These are phyloP conservation scores for Meiosimyza decipiens DNA, from an alignment of 2,888 invertebrate genomes.

Conservation along the genomic window DNA sequence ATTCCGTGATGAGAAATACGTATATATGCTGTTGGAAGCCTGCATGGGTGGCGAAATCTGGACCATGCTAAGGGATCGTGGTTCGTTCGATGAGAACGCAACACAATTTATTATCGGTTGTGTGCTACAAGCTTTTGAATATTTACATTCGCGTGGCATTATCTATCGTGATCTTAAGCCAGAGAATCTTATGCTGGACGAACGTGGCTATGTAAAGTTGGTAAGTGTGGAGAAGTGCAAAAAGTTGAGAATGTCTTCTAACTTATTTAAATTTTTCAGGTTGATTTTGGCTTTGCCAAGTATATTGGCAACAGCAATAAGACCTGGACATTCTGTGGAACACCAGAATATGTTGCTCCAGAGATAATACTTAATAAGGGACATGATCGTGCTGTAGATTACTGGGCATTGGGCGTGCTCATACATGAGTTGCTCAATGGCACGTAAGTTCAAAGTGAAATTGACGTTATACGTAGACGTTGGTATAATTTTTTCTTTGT, in stretches of 20 bases:
- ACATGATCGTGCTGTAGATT: conserved; percentile 87
- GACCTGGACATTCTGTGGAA: conserved; percentile 98
- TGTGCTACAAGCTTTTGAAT: conserved; percentile 92
- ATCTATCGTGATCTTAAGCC: conserved; percentile 94
- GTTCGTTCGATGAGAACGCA: conserved; percentile 83
- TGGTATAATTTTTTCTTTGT: background rate
- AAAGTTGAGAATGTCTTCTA: no score
- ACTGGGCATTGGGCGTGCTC: conserved; percentile 92
- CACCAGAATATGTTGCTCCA: conserved; percentile 90
- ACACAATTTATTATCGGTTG: conserved; percentile 92
- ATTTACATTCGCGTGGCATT: conserved; percentile 85
- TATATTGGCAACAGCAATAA: conserved; percentile 81
- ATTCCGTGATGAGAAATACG: conserved; percentile 89
- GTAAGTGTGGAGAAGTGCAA: conserved; percentile 66
- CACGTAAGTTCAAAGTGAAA: conserved; percentile 70
- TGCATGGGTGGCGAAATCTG: conserved; percentile 96
- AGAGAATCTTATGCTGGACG: conserved; percentile 90
- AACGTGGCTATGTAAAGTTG: conserved; percentile 88
- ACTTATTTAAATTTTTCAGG: conserved; percentile 65
- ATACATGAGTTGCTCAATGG: conserved; percentile 89
- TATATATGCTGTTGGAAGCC: conserved; percentile 94
- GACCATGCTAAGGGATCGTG: conserved; percentile 88
- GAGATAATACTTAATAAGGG: conserved; percentile 89
- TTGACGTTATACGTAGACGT: background rate
- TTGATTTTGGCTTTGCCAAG: conserved; percentile 95